Base-by-base conservation (phyloP, 1,140 invertebrate species). In the Drosophila mauritiana region DNA sequence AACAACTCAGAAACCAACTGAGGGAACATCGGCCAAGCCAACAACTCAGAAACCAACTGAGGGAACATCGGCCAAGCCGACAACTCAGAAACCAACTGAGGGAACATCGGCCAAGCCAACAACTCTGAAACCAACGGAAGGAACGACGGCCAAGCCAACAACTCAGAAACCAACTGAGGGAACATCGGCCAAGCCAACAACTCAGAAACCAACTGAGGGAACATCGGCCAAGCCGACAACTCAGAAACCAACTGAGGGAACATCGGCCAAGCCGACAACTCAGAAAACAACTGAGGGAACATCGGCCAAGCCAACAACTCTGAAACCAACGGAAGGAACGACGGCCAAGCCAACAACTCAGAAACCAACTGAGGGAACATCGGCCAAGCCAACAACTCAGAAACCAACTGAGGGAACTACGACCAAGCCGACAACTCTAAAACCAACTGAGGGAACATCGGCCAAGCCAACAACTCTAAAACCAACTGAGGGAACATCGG, bases 241-340 rank as follows among this genome's bases (percentile, higher is more conserved):
- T 25, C 6, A 31, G 0, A 58, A 40, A 3, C 46, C 69, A 15
- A 55, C 31, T 4, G 54, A 34, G 7, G 25, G 7, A n/a, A 48
- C 63, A 1, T 43, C 49, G 0, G 7, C 3, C 12, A 49, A 61
- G 17, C 63, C 43, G 1, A 73, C 55, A 4, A 74, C 72, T 1
- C 1, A 2, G 10, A 53, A 61, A 12, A 43, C 46, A 37, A 37
- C 36, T 4, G 36, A 37, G 8, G 3, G 3, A 13, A 37, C 36
- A n/a, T n/a, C 0, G 1, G 36, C 13, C 3, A 13, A 37, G 36
- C 36, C 3, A 15, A 62, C 58, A 4, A 57, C 53, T 0, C 17
- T 10, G 1, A 48, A 48, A 40, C 56, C 42, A 0, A 59, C 56
- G 11, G 25, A 55, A 0, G 4, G 1, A 5, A 39, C 37, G 0